Evolutionary conservation across 1,140 invertebrate species (phyloP).

Genomic region (Dinoponera quadriceps): DNA sequence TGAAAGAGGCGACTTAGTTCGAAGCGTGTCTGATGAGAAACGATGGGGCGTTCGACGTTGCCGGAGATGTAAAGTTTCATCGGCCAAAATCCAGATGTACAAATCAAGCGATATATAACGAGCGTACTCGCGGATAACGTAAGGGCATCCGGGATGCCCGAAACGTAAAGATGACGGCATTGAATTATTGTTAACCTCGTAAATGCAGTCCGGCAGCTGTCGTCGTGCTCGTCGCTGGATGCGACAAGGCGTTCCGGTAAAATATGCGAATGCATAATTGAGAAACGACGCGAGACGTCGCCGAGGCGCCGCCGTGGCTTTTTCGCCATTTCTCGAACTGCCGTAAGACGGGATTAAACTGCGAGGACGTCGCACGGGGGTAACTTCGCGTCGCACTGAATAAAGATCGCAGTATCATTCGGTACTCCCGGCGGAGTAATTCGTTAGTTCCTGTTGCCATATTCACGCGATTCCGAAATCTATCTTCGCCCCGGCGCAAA

Average conservation of each 20-base stretch:
- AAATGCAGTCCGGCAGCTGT: conserved; percentile 60
- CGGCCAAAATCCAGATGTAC: neutral
- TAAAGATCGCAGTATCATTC: conserved; percentile 51
- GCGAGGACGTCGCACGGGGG: conserved; percentile 1
- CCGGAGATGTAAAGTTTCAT: neutral
- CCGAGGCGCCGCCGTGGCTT: conserved; percentile 26
- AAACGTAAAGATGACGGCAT: conserved; percentile 30
- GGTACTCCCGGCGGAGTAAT: conserved; percentile 26
- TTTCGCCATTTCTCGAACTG: conserved; percentile 50
- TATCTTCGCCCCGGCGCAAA: neutral
- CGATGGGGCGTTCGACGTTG: too few species aligned
- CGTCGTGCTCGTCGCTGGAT: conserved; percentile 53
- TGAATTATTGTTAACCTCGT: conserved; percentile 61
- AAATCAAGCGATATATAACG: neutral
- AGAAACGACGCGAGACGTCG: conserved; percentile 36
- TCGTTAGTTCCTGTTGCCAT: conserved; percentile 37
- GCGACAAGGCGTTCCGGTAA: conserved; percentile 53
- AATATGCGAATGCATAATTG: conserved; percentile 62
- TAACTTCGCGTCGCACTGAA: conserved; percentile 40
- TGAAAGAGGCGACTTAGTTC: too few species aligned
- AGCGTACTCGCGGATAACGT: neutral
- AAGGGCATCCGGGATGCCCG: neutral
- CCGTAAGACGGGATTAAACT: conserved; percentile 48
- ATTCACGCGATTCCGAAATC: conserved; percentile 20
- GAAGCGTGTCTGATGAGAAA: too few species aligned